A percentile compares a stretch with the other conserved stretches of the same genome.
These are phyloP conservation scores for Smutsia gigantea DNA, from an alignment of 2,797 vertebrate genomes.

Conservation along the genomic window DNA sequence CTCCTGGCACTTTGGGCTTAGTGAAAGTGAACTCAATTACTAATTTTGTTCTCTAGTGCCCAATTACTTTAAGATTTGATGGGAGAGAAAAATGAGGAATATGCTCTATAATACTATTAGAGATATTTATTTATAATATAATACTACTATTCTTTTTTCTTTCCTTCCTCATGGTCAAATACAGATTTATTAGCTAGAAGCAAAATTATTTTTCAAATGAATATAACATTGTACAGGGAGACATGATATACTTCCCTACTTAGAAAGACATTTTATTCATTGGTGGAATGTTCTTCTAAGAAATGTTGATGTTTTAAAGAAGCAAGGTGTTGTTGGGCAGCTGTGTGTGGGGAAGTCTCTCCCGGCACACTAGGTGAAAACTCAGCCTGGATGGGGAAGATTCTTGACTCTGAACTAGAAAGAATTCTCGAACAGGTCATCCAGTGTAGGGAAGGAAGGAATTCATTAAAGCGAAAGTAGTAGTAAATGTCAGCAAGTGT, in stretches of 20 bases:
- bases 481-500: too few relatives aligned
- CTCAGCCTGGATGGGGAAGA: too few relatives aligned
- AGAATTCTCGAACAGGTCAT: too few relatives aligned
- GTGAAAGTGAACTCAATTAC: background rate
- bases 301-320: slow-evolving; percentile 6
- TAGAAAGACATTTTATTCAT: slow-evolving; percentile 8
- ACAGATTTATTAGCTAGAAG: slow-evolving; percentile 39
- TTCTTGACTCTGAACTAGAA: too few relatives aligned
- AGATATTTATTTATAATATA: too few relatives aligned
- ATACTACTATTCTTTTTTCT: background rate
- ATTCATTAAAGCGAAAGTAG: too few relatives aligned
- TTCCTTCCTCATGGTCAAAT: background rate
- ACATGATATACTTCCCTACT: background rate
- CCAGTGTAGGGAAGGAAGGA: too few relatives aligned
- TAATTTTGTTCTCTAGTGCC: background rate
- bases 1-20: background rate
- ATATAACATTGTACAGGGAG: background rate
- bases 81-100: background rate
- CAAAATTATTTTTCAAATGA: slow-evolving; percentile 23
- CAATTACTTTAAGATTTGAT: background rate
- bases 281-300: background rate
- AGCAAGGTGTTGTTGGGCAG: background rate
- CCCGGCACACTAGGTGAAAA: too few relatives aligned
- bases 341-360: too few relatives aligned
- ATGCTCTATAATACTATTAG: background rate